Percentiles rank a stretch among this genome's conserved stretches.
Evolutionary conservation across 1,140 invertebrate species (phyloP).

Genomic region (Zaprionus camerounensis): DNA sequence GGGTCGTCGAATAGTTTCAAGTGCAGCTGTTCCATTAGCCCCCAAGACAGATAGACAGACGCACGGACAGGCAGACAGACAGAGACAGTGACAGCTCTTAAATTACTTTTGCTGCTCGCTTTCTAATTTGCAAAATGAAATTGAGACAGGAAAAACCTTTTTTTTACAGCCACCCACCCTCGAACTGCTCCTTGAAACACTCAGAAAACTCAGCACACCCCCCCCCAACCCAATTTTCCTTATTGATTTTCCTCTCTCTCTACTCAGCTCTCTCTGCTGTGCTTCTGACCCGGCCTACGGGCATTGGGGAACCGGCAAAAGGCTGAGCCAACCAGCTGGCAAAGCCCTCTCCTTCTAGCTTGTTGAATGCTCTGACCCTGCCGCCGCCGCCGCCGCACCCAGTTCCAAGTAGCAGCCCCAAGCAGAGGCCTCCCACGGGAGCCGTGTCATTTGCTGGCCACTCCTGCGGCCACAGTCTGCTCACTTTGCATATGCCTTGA

Average conservation of each 20-base stretch:
- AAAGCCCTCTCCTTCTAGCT: neutral
- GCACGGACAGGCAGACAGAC: neutral
- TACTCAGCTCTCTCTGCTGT: neutral
- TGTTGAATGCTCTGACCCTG: slow-evolving; percentile 2
- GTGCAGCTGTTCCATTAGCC: slow-evolving; percentile 41
- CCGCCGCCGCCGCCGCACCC: neutral
- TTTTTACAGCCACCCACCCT: slow-evolving; percentile 50
- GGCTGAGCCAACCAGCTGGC: neutral
- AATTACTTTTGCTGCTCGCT: slow-evolving; percentile 66
- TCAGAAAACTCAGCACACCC: neutral
- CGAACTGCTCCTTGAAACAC: neutral
- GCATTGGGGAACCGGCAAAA: slow-evolving; percentile 1
- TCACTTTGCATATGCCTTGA: slow-evolving; percentile 13
- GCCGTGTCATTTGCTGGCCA: neutral
- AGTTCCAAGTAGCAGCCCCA: neutral
- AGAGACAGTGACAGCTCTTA: slow-evolving; percentile 56
- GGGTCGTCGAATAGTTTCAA: slow-evolving; percentile 31
- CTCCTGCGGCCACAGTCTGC: neutral
- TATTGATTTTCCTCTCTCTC: slow-evolving; percentile 65
- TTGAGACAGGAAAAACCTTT: slow-evolving; percentile 55
- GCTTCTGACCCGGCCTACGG: neutral
- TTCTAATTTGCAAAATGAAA: slow-evolving; percentile 78
- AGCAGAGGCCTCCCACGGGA: slow-evolving; percentile 1
- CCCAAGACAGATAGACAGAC: neutral
- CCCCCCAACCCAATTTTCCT: neutral